Conservation (phyloP, 2,113 vertebrate species). For the Lepisosteus oculatus region DNA sequence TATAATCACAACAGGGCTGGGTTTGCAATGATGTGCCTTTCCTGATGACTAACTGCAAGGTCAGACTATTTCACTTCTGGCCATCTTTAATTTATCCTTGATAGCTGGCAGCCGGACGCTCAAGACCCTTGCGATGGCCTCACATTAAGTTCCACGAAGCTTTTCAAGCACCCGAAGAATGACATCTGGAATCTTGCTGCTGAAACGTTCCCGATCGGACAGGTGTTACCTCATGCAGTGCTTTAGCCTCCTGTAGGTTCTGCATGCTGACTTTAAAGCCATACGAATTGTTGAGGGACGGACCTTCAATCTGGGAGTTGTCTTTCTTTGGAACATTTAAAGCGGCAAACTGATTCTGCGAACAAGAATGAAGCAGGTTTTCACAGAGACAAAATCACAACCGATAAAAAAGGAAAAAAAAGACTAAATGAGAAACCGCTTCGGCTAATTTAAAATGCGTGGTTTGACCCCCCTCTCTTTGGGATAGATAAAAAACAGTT, state of each 20-base stretch:
- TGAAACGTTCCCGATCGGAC: not conserved
- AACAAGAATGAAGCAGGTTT: not conserved
- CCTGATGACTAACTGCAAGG: not conserved
- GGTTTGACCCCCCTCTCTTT: no score
- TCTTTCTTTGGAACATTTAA: constrained; percentile 80
- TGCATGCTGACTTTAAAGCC: constrained; percentile 96
- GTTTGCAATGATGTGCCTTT: not conserved
- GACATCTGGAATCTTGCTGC: not conserved
- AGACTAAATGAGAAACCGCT: not conserved
- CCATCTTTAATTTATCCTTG: no score
- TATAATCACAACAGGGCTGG: no score
- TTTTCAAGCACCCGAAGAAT: no score
- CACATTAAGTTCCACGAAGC: no score
- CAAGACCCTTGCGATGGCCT: no score
- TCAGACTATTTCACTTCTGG: no score
- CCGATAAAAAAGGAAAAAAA: constrained; percentile 1
- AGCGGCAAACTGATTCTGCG: constrained; percentile 86
- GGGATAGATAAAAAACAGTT: no score
- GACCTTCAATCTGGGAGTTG: constrained; percentile 89
- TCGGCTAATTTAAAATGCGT: no score
- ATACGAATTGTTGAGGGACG: constrained; percentile 88
- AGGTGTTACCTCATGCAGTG: constrained; percentile 87
- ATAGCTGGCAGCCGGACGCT: not conserved
- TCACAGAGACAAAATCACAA: not conserved
- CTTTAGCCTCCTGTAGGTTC: constrained; percentile 93